Percentiles rank a stretch among this genome's conserved stretches.
Evolutionary conservation across 92 coral and sea anemone genomes (phyloP).

Genomic region (Porites lobata): DNA sequence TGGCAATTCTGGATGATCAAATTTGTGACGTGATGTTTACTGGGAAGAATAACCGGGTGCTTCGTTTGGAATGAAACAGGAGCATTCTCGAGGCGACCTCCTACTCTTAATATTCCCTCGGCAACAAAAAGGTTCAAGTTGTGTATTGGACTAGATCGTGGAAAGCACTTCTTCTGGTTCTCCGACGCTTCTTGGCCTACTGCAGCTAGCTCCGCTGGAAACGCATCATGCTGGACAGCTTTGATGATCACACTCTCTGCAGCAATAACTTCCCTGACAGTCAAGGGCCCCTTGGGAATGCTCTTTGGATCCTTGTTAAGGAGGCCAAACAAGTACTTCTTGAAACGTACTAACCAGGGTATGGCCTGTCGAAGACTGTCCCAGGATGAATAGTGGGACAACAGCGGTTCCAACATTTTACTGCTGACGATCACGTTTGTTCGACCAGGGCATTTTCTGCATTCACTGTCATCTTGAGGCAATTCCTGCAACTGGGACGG

Average conservation of each 20-base stretch:
- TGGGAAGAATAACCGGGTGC: slow-evolving; percentile 53
- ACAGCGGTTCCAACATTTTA: neutral
- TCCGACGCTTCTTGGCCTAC: neutral
- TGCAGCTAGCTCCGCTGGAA: neutral
- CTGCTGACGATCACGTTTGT: neutral
- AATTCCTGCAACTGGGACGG: neutral
- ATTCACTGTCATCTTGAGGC: neutral
- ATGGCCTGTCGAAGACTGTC: neutral
- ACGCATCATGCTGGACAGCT: neutral
- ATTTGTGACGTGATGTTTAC: slow-evolving; percentile 38
- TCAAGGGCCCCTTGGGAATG: neutral
- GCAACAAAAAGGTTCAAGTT: neutral
- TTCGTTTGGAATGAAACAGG: slow-evolving; percentile 24
- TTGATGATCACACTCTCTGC: neutral
- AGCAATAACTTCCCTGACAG: neutral
- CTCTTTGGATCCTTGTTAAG: neutral
- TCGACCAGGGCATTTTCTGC: neutral
- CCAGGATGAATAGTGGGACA: slow-evolving; percentile 21
- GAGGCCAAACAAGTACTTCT: neutral
- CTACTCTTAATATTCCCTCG: slow-evolving; percentile 42
- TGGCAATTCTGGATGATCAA: slow-evolving; percentile 44
- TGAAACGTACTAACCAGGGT: slow-evolving; percentile 1
- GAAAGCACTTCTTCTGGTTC: neutral
- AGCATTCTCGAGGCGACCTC: slow-evolving; percentile 45
- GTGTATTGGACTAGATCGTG: neutral